Evolutionary conservation across 2,888 invertebrate genomes (phyloP).

Genomic region (Drosophila eohydei): DNA sequence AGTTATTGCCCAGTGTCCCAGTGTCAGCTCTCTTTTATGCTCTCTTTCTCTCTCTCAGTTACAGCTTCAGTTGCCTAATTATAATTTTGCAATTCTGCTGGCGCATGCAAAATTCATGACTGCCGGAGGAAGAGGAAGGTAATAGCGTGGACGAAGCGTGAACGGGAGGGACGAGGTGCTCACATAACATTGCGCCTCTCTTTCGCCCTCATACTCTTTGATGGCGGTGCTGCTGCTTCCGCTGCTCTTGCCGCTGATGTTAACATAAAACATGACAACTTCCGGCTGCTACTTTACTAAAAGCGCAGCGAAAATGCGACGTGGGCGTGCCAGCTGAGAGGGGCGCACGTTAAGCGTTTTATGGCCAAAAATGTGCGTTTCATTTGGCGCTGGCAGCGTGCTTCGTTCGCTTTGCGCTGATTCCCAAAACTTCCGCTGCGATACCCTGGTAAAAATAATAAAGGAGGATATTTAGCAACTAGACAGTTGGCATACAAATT

Average conservation of each 20-base stretch:
- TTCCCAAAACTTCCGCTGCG: constrained; percentile 58
- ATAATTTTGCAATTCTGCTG: constrained; percentile 78
- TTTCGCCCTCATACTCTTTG: neutral
- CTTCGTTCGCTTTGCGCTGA: constrained; percentile 63
- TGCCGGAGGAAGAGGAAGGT: neutral
- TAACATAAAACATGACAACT: constrained; percentile 78
- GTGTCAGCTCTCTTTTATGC: constrained; percentile 3
- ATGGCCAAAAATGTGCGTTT: constrained; percentile 73
- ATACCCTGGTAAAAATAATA: neutral
- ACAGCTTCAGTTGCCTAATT: constrained; percentile 68
- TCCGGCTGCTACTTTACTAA: constrained; percentile 49
- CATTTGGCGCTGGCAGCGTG: constrained; percentile 50
- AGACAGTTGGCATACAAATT: neutral
- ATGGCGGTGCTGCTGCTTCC: constrained; percentile 21
- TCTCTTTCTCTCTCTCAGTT: constrained; percentile 6
- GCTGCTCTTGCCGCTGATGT: constrained; percentile 51
- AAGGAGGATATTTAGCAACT: neutral
- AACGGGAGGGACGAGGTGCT: neutral
- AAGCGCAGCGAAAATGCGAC: constrained; percentile 9
- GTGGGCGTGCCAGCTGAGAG: neutral
- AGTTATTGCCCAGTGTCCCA: constrained; percentile 39
- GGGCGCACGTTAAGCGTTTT: constrained; percentile 69
- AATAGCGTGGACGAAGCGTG: neutral
- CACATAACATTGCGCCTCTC: constrained; percentile 22
- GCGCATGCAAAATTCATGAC: constrained; percentile 78